Base-by-base conservation (phyloP, 2,113 vertebrate species). In the Oostethus manadensis region DNA sequence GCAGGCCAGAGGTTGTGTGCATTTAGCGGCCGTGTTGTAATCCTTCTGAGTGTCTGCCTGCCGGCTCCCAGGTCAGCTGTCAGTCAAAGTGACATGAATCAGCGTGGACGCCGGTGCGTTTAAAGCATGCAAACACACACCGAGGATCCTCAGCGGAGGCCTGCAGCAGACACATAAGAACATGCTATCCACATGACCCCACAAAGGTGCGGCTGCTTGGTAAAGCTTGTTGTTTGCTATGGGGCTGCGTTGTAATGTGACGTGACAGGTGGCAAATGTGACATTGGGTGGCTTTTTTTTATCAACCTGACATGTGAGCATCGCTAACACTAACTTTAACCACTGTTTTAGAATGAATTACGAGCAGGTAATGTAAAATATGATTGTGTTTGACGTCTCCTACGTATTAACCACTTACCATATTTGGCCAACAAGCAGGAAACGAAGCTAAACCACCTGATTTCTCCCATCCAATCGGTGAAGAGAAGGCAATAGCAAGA, bases 1-100 rank as follows among this genome's bases (percentile, higher is more conserved):
- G 86, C 86, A 87, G 87, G 85, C 88, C 87, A 80, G 87, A 88
- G 88, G 88, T 88, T 89, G 89, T 88, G 91, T 83, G 85, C 87
- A 81, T 86, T 90, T 88, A 78, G 83, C 83, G 87, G 80, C 78
- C 82, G 86, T 88, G 86, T 87, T 89, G 86, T 91, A 86, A 87
- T 90, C 89, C 88, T 84, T 89, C 81, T 87, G 81, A 49, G 26
- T 84, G 82, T 83, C 86, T 85, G 82, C 80, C 87, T 83, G 88
- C 77, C 61, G 60, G 83, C 85, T 87, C 82, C 74, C 84, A 84
- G 84, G 82, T 90, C 87, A 89, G 88, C 90, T 90, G 90, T 89
- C 92, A 90, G 83, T 90, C 90, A 86, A 6, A 54, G 54, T 89
- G 88, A 89, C 81, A 48, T 23, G 83, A 90, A 92, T 85, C 83